Evolutionary conservation across 1,140 invertebrate species (phyloP), one percentile per base, ranked within the genome.

Genomic region (Eurytemora carolleeae): DNA sequence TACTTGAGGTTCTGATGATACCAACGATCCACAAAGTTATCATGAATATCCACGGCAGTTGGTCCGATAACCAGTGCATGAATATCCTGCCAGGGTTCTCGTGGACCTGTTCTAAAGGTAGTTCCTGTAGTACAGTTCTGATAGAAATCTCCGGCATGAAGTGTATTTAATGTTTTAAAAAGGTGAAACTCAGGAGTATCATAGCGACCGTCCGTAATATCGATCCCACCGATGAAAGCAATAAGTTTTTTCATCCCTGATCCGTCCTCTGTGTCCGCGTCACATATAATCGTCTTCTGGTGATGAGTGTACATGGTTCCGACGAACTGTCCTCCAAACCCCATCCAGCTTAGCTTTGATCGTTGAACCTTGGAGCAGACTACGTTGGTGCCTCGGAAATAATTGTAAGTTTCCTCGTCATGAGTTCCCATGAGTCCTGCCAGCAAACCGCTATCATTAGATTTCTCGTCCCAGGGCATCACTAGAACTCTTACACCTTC

Each of bases 291-390:
- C n/a, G 64, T 67, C 55, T 67, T 67, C 53, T 67, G 67, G 53
- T 67, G 67, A 55, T 67, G 67, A n/a, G 67, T 66, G 57, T 67
- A 67, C 54, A 65, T 66, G 3, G 67, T 66, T 25, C 66, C 60
- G 7, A 66, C 63, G 63, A 67, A 67, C 55, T 66, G 64, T 23
- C 64, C 26, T 25, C 52, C 60, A 15, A 62, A 25, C 31, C 31
- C 31, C 2, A 62, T 20, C n/a, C 44, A 53, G 18, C 54, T 53
- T 2, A 17, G 3, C 25, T 64, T 53, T 20, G 65, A 25, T 20
- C 67, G 44, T 25, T 65, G 64, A 16, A 67, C 65, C 12, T 65
- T 58, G 24, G 63, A 61, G 20, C 66, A 67, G n/a, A 66, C 64
- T 2, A 67, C 67, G 56, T 65, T 63, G 12, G 64, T 62, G 15